These are phyloP conservation scores for Aromia moschata DNA, from an alignment of 2,888 invertebrate species.

Conservation along the genomic window DNA sequence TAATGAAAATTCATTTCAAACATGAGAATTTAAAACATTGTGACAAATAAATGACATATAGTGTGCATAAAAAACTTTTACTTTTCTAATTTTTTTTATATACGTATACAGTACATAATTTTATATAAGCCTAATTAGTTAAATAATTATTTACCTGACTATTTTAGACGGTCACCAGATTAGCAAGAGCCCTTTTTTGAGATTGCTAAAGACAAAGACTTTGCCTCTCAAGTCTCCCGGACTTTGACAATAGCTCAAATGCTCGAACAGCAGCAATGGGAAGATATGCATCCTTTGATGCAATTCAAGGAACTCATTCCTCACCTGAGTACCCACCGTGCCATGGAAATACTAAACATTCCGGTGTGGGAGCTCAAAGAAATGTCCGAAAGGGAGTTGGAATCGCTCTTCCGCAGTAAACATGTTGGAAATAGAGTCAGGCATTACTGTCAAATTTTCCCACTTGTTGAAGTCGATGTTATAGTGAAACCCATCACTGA, in stretches of 20 bases:
- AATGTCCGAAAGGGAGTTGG: slow-evolving; percentile 88
- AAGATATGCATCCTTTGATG: slow-evolving; percentile 82
- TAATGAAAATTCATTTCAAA: too few relatives aligned
- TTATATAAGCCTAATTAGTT: too few relatives aligned
- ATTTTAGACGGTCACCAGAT: slow-evolving; percentile 92
- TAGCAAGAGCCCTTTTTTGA: slow-evolving; percentile 94
- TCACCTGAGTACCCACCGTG: slow-evolving; percentile 79
- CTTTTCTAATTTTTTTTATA: too few relatives aligned
- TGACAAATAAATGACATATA: too few relatives aligned
- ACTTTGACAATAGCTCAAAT: slow-evolving; percentile 90
- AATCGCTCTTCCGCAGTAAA: slow-evolving; percentile 79
- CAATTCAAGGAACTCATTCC: slow-evolving; percentile 79
- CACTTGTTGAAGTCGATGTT: slow-evolving; percentile 81
- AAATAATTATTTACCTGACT: too few relatives aligned
- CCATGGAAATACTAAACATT: slow-evolving; percentile 81
- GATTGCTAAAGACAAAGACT: slow-evolving; percentile 81
- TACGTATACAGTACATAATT: too few relatives aligned
- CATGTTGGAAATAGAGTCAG: slow-evolving; percentile 80
- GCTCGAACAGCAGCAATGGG: slow-evolving; percentile 93
- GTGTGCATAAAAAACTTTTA: too few relatives aligned
- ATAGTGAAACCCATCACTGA: slow-evolving; percentile 95
- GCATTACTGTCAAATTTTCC: slow-evolving; percentile 86
- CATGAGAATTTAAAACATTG: too few relatives aligned
- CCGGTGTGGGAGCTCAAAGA: slow-evolving; percentile 83
- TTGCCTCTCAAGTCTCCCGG: slow-evolving; percentile 87